Conservation (phyloP, 2,888 invertebrate genomes). For the Parochlus steinenii region DNA sequence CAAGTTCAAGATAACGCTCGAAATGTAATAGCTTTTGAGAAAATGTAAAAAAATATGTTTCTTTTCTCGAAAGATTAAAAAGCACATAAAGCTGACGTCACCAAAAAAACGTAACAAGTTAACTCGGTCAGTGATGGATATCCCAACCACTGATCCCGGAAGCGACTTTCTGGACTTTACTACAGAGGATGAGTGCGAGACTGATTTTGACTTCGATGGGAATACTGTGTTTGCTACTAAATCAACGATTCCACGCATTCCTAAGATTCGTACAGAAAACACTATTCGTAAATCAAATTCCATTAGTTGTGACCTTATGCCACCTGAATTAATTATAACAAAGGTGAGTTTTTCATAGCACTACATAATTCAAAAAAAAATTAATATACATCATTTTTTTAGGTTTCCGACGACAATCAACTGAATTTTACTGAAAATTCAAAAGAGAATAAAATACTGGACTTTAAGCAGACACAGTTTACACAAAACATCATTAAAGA, state of each 20-base stretch:
- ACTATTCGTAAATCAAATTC: slow-evolving; percentile 8
- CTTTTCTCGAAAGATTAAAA: too few species aligned
- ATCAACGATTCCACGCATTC: not conserved
- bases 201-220: slow-evolving; percentile 20
- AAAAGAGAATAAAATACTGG: slow-evolving; percentile 9
- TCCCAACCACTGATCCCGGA: slow-evolving; percentile 48
- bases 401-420: slow-evolving; percentile 12
- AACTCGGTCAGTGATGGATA: slow-evolving; percentile 29
- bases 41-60: too few species aligned
- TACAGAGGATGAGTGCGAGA: slow-evolving; percentile 40
- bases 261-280: slow-evolving; percentile 7
- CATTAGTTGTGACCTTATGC: slow-evolving; percentile 21
- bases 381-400: slow-evolving; percentile 3
- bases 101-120: slow-evolving; percentile 15
- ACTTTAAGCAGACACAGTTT: slow-evolving; percentile 13
- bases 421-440: slow-evolving; percentile 6
- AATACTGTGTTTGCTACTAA: slow-evolving; percentile 6
- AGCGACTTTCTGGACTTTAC: slow-evolving; percentile 36
- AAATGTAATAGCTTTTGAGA: too few species aligned
- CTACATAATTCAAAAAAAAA: slow-evolving; percentile 1
- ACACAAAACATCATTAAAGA: slow-evolving; percentile 18
- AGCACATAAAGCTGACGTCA: too few species aligned
- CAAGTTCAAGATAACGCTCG: too few species aligned
- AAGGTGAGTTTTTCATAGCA: slow-evolving; percentile 21
- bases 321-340: slow-evolving; percentile 32